A percentile compares a stretch with the other conserved stretches of the same genome.
These are phyloP conservation scores for Coregonus suidteri DNA, from an alignment of 2,797 vertebrate genomes.

Conservation along the genomic window DNA sequence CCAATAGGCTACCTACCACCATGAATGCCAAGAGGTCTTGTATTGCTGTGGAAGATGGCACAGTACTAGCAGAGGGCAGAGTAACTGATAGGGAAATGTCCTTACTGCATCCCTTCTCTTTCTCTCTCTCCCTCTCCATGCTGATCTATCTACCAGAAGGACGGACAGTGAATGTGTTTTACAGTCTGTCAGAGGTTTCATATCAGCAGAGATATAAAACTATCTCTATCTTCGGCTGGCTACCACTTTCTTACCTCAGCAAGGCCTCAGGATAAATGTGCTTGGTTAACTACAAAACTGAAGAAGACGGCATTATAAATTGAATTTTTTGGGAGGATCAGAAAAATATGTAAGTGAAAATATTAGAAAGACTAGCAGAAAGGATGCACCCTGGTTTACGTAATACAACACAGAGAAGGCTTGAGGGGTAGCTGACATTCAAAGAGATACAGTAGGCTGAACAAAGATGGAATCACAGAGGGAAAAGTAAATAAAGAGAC, in stretches of 20 bases:
- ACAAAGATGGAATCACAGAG: constrained; percentile 4
- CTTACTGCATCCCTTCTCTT: neutral
- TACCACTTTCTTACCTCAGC: neutral
- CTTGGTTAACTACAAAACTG: neutral
- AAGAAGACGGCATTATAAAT: neutral
- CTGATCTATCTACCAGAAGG: neutral
- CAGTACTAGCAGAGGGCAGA: neutral
- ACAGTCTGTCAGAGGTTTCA: neutral
- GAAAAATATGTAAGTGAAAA: neutral
- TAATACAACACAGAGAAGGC: neutral
- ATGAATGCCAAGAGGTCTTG: neutral
- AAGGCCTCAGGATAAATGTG: neutral
- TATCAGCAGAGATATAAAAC: neutral
- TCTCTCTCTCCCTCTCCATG: neutral
- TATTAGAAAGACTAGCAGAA: neutral
- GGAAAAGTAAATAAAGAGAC: neutral
- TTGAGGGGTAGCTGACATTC: neutral
- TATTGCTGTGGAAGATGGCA: neutral
- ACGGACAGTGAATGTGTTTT: neutral
- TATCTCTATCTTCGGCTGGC: neutral
- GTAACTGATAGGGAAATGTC: neutral
- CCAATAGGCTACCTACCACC: neutral
- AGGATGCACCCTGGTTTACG: neutral
- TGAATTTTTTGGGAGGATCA: neutral
- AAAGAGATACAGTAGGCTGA: neutral